Evolutionary conservation across 1,140 invertebrate genomes (phyloP), one percentile per base, ranked within the genome.

Genomic region (Caenorhabditis brenneri): DNA sequence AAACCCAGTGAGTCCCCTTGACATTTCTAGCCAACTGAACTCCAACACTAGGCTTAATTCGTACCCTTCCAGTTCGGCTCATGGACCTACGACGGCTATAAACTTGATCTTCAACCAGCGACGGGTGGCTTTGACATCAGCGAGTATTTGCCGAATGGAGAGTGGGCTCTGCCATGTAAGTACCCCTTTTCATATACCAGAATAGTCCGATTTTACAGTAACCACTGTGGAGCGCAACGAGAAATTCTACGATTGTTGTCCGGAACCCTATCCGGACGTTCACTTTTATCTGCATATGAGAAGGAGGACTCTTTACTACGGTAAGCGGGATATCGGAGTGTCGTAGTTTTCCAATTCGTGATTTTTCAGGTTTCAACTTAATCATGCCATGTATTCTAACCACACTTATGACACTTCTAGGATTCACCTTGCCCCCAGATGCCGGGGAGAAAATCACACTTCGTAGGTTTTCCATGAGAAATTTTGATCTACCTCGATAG

Each of bases 371-470:
- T 12, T 99, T 99, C 94, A 99, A 99, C 93, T 94, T 99, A 89
- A 99, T 99, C 92, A 96, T 99, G 91, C 90, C 89, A n/a, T 99
- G 97, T 92, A 96, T 99, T 88, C 94, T 99, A 92, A 97, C 99
- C 91, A 96, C 97, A 88, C 97, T 96, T 85, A 97, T 99, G 95
- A 97, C 97, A 85, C 94, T 99, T 89, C 93, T 99, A 88, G 97
- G 97, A 87, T 99, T 99, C 93, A 97, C 97, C 82, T 93, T 99
- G 91, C 97, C 97, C 88, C 96, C 97, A 85, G 97, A 98, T 92
- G 98, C 97, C 83, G 97, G 97, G 91, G 97, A 99, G 93, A 99
- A 99, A 93, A 94, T 99, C 87, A 98, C 97, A 88, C 93, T 99
- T 92, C 97, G 97, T 36, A 83, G 69, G 88, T 0, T 78, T 24